Percentiles rank a stretch among this genome's conserved stretches.
Conservation (phyloP, 2,113 vertebrate genomes). For the Tachycineta bicolor region DNA sequence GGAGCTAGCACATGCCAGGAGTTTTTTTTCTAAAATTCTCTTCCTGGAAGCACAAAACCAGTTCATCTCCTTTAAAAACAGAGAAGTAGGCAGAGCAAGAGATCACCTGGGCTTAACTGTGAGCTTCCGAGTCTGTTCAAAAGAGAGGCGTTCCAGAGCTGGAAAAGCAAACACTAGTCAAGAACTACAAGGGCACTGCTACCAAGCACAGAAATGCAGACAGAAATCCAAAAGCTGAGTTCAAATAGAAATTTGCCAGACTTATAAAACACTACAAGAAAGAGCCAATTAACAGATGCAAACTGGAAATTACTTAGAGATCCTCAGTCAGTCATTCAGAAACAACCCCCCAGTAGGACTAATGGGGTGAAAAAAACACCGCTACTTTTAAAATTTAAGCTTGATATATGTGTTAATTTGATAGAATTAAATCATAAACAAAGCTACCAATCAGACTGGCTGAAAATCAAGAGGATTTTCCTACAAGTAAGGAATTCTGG, state of each 20-base stretch:
- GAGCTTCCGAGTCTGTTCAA: background rate
- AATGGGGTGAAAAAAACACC: background rate
- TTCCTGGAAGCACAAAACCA: background rate
- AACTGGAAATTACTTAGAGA: background rate
- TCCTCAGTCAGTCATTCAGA: background rate
- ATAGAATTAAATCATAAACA: background rate
- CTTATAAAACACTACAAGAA: background rate
- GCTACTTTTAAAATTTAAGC: background rate
- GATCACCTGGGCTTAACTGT: background rate
- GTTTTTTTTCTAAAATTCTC: background rate
- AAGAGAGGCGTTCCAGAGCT: fast-evolving
- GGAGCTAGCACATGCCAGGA: background rate
- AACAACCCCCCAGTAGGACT: background rate
- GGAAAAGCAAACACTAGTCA: background rate
- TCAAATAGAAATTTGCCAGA: background rate
- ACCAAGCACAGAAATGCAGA: background rate
- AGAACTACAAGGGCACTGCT: background rate
- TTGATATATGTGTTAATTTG: background rate
- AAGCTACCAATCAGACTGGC: background rate
- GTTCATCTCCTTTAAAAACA: background rate
- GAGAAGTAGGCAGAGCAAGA: background rate
- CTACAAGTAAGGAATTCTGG: background rate
- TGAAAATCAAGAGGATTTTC: background rate
- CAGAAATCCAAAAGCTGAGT: background rate
- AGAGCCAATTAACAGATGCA: background rate